A percentile compares a stretch with the other conserved stretches of the same genome.
These are phyloP conservation scores for Pollicipes pollicipes DNA, from an alignment of 1,140 invertebrate genomes.

Conservation along the genomic window DNA sequence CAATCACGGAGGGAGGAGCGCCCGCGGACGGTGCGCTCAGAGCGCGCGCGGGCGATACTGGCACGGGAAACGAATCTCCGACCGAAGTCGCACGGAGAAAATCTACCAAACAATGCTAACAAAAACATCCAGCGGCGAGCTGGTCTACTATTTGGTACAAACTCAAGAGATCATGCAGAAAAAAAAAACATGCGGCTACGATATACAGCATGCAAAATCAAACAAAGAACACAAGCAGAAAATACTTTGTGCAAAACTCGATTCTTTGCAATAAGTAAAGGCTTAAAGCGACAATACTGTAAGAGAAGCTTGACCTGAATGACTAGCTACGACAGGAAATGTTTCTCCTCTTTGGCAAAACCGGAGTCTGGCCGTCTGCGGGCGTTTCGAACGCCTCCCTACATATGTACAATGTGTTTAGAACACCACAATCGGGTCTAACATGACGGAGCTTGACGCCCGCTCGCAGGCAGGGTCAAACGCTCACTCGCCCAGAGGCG, in stretches of 20 bases:
- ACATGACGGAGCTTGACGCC: background rate
- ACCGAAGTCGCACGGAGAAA: background rate
- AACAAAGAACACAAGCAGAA: background rate
- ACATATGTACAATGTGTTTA: background rate
- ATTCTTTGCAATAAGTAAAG: background rate
- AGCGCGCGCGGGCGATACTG: background rate
- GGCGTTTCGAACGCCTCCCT: background rate
- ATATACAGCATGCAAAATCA: background rate
- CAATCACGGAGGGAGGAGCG: background rate
- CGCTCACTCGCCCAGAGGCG: background rate
- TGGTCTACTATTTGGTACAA: background rate
- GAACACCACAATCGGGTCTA: background rate
- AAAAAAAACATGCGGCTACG: background rate
- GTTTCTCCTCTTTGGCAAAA: background rate
- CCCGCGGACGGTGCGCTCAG: background rate
- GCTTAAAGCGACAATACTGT: background rate
- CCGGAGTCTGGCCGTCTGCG: background rate
- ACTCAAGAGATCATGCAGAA: background rate
- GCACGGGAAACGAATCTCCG: background rate
- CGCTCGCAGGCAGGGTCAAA: background rate
- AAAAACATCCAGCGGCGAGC: background rate
- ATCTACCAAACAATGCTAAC: background rate
- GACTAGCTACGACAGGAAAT: constrained; percentile 1
- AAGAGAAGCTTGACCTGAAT: background rate
- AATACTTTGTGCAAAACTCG: background rate